Base-by-base conservation (phyloP, 2,797 vertebrate species). In the Arrhamphus sclerolepis region DNA sequence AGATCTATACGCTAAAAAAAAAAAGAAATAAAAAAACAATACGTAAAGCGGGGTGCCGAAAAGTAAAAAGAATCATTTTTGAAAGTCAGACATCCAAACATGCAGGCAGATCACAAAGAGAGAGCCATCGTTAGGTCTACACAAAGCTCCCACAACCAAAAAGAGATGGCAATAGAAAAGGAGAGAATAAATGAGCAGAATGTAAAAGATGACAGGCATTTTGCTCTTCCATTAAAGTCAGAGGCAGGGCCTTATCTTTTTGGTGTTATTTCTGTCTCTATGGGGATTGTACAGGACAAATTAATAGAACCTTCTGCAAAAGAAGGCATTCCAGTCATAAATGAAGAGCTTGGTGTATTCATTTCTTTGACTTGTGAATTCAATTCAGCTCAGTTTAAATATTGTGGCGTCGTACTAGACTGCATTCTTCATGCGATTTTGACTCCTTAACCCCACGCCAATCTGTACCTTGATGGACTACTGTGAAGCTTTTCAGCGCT, bases 1-100 rank as follows among this genome's bases (percentile, higher is more conserved):
- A 76, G 66, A 82, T 79, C 75, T 65, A 54, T 56, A 66, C 69
- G 46, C 47, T 54, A 44, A 56, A 51, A 57, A 29, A 18, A 38
- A 18, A 70, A 56, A 19, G 39, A 52, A 65, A 2, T 8, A 42
- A n/a, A n/a, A 42, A 42, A 42, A 42, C 24, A 26, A 26, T 26
- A 29, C 4, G 13, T 59, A 57, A 72, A 74, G 50, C 39, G 1
- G 20, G 52, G 49, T 62, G 55, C 51, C 67, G 48, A 54, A 72
- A 61, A 82, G 65, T 66, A 65, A 72, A 81, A 79, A 75, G 48
- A 70, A 62, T 65, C 55, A 62, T 81, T 82, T 84, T 47, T 78
- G 44, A 86, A 78, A 87, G 77, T 71, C 77, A 80, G 72, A 72
- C 72, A 81, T 77, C 60, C 64, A 82, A 73, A 79, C 46, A 81